Percentiles rank a stretch among this genome's conserved stretches.
Evolutionary conservation across 2,888 invertebrate genomes (phyloP).

Genomic region (Allygus modestus): DNA sequence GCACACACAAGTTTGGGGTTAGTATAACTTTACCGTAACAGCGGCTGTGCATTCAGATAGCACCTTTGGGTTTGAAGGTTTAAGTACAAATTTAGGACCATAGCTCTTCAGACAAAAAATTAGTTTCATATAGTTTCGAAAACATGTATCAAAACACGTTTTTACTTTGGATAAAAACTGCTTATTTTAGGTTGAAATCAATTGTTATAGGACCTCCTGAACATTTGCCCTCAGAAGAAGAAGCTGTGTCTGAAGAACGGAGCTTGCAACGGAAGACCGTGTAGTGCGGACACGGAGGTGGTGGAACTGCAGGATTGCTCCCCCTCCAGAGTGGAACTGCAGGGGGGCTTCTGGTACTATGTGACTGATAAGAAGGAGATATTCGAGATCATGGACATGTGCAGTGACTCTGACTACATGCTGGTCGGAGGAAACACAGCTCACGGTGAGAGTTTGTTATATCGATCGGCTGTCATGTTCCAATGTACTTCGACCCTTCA

Average conservation of each 20-base stretch:
- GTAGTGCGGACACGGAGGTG: conserved; percentile 43
- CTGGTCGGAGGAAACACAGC: conserved; percentile 87
- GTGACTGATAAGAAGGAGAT: conserved; percentile 78
- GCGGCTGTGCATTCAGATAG: too few species aligned
- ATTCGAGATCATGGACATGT: conserved; percentile 77
- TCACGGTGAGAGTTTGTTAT: conserved; percentile 80
- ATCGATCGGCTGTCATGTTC: too few species aligned
- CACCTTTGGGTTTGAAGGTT: too few species aligned
- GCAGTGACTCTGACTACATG: conserved; percentile 75
- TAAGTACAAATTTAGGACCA: too few species aligned
- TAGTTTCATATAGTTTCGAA: too few species aligned
- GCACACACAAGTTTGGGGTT: too few species aligned
- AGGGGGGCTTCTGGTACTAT: conserved; percentile 78
- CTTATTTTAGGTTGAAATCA: not conserved
- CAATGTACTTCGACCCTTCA: not conserved
- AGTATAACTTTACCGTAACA: too few species aligned
- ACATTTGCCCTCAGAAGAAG: conserved; percentile 34
- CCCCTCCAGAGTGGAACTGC: not conserved
- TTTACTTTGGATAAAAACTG: too few species aligned
- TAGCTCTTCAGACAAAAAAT: too few species aligned
- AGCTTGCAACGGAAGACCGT: conserved; percentile 47
- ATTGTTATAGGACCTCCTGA: conserved; percentile 29
- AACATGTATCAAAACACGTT: too few species aligned
- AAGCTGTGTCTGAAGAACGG: conserved; percentile 45
- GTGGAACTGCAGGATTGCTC: conserved; percentile 64